phyloP scores from a whole-genome alignment of 2,888 invertebrate species.

The Chorisops tibialis region DNA sequence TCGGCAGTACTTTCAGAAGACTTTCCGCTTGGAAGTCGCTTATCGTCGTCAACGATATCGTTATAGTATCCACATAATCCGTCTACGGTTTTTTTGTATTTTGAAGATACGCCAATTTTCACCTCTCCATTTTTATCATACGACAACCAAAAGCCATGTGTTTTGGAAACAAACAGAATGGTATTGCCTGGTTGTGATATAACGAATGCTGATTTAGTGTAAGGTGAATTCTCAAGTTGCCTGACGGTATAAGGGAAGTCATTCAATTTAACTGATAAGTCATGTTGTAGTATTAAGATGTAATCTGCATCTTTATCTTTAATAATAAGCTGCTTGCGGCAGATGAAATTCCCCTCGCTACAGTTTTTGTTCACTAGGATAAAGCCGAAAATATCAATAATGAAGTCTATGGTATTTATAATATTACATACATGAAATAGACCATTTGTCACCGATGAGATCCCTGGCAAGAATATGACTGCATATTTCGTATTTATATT shows the following conservation, averaged over 20 bases:
- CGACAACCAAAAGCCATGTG: conserved; percentile 70
- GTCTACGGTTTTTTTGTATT: conserved; percentile 63
- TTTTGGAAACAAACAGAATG: conserved; percentile 64
- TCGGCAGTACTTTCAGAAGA: conserved; percentile 61
- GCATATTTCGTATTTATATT: conserved; percentile 78
- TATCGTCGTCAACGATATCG: conserved; percentile 64
- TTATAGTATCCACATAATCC: conserved; percentile 80
- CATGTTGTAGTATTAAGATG: conserved; percentile 54
- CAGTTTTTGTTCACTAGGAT: conserved; percentile 65
- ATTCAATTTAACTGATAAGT: conserved; percentile 65
- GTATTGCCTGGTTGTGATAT: conserved; percentile 68
- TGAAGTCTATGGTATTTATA: neutral
- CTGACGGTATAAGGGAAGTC: conserved; percentile 56
- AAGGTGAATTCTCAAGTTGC: conserved; percentile 48
- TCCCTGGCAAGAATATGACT: conserved; percentile 75
- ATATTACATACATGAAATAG: conserved; percentile 61
- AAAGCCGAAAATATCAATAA: neutral
- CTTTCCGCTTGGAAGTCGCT: conserved; percentile 65
- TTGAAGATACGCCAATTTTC: conserved; percentile 67
- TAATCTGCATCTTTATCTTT: conserved; percentile 58
- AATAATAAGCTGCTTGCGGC: conserved; percentile 63
- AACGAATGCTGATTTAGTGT: conserved; percentile 57
- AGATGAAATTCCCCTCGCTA: conserved; percentile 53
- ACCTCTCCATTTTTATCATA: conserved; percentile 67
- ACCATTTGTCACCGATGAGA: conserved; percentile 65